Evolutionary conservation across 2,113 vertebrate genomes (phyloP).

Genomic region (Periophthalmodon schlosseri): DNA sequence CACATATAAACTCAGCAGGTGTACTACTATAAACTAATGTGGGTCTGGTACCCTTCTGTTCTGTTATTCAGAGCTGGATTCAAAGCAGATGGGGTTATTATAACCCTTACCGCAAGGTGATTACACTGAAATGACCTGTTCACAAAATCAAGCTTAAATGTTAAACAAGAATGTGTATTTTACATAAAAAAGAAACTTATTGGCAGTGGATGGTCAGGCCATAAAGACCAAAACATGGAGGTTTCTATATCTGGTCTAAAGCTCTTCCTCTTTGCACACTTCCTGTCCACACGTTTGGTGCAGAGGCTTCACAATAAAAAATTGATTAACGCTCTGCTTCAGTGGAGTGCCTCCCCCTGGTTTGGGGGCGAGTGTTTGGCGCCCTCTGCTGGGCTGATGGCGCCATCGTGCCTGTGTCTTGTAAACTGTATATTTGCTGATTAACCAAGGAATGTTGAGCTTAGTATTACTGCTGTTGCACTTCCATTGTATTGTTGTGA

Average conservation of each 20-base stretch:
- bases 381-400: conserved; percentile 74
- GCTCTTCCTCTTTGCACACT: conserved; percentile 61
- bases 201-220: background rate
- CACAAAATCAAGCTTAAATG: background rate
- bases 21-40: conserved; percentile 4
- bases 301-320: background rate
- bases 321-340: background rate
- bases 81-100: background rate
- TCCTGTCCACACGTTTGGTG: conserved; percentile 39
- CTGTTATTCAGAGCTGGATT: background rate
- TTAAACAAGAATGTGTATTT: background rate
- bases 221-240: conserved; percentile 32
- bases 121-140: background rate
- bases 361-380: conserved; percentile 10
- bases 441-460: conserved; percentile 65
- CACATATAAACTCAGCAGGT: background rate
- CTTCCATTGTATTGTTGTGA: conserved; percentile 65
- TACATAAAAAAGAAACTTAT: background rate
- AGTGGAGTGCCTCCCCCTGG: background rate
- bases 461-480: conserved; percentile 69
- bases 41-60: background rate
- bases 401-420: conserved; percentile 25
- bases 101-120: background rate
- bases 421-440: conserved; percentile 44
- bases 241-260: conserved; percentile 14